Percentiles rank a stretch among this genome's conserved stretches.
phyloP scores from a whole-genome alignment of 1,140 invertebrate genomes.

The Drosophila sp. region DNA sequence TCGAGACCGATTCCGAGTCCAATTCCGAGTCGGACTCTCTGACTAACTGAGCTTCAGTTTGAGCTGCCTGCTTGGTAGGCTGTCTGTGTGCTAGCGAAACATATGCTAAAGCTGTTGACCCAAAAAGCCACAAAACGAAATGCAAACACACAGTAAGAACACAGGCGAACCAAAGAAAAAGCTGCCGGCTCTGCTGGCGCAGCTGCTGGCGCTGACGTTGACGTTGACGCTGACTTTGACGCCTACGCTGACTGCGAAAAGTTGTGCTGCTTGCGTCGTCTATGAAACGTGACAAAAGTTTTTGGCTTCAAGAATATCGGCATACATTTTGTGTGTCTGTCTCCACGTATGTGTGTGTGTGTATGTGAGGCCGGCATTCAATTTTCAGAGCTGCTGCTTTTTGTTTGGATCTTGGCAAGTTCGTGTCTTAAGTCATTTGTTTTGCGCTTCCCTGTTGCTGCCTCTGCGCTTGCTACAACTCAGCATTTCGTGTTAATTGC shows the following conservation, averaged over 20 bases:
- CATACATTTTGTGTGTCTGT: slow-evolving; percentile 24
- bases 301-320: slow-evolving; percentile 40
- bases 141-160: slow-evolving; percentile 77
- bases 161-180: slow-evolving; percentile 45
- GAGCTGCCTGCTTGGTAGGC: slow-evolving; percentile 61
- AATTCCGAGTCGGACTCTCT: background rate
- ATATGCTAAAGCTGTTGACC: slow-evolving; percentile 80
- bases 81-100: slow-evolving; percentile 65
- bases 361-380: slow-evolving; percentile 20
- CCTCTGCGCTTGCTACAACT: slow-evolving; percentile 20
- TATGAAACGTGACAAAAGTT: slow-evolving; percentile 60
- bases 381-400: slow-evolving; percentile 22
- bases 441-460: slow-evolving; percentile 28
- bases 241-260: slow-evolving; percentile 22
- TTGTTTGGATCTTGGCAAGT: slow-evolving; percentile 45
- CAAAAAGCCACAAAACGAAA: slow-evolving; percentile 81
- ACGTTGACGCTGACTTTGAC: slow-evolving; percentile 1
- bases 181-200: slow-evolving; percentile 37
- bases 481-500: slow-evolving; percentile 75
- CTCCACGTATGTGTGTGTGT: slow-evolving; percentile 4
- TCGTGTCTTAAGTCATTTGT: slow-evolving; percentile 80
- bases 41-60: slow-evolving; percentile 8
- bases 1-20: background rate
- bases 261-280: slow-evolving; percentile 21
- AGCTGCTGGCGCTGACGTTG: slow-evolving; percentile 18